Evolutionary conservation across 2,888 invertebrate genomes (phyloP).

Genomic region (Lepas anatifera): DNA sequence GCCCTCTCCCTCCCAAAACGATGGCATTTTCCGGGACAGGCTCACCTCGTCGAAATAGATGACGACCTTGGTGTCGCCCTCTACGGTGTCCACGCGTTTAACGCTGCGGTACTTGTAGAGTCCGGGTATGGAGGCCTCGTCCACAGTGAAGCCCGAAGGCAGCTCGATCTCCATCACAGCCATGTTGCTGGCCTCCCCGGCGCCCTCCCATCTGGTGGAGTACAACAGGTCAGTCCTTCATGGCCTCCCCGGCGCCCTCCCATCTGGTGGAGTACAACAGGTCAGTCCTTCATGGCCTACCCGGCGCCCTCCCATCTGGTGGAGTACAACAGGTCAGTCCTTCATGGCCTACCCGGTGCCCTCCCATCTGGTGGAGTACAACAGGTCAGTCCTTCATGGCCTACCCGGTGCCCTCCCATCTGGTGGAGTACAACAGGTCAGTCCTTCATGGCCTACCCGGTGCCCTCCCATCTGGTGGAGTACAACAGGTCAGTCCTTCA

Average conservation of each 20-base stretch:
- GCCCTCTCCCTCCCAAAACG: no score
- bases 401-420: no score
- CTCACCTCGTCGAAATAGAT: slow-evolving; percentile 57
- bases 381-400: no score
- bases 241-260: slow-evolving; percentile 44
- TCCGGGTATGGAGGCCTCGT: slow-evolving; percentile 52
- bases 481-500: no score
- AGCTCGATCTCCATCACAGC: slow-evolving; percentile 78
- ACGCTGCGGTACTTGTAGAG: slow-evolving; percentile 42
- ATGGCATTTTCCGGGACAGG: no score
- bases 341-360: no score
- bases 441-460: no score
- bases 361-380: no score
- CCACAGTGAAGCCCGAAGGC: slow-evolving; percentile 82
- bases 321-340: neutral
- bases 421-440: no score
- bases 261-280: neutral
- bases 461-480: no score
- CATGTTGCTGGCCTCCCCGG: slow-evolving; percentile 66
- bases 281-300: no score
- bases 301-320: slow-evolving; percentile 13
- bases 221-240: no score
- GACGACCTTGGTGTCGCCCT: slow-evolving; percentile 50
- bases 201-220: slow-evolving; percentile 15
- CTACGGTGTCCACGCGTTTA: slow-evolving; percentile 51